These are phyloP conservation scores for Papilio polytes DNA, from an alignment of 1,140 invertebrate genomes.

Conservation along the genomic window DNA sequence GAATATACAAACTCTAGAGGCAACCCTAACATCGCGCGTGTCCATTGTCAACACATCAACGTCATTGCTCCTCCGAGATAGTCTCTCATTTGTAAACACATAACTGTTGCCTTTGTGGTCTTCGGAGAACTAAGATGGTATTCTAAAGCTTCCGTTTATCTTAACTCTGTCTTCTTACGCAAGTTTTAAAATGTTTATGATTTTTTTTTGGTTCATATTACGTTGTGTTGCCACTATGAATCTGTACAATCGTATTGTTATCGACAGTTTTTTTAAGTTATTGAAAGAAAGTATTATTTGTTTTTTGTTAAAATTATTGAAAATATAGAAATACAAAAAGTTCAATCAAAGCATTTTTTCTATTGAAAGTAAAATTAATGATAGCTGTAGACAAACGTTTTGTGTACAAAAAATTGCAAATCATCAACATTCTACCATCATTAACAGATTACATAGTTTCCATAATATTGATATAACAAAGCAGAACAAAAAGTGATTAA, in stretches of 20 bases:
- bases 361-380: too few relatives aligned
- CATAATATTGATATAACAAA: too few relatives aligned
- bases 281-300: neutral
- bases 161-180: neutral
- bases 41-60: slow-evolving; percentile 8
- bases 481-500: neutral
- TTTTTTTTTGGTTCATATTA: neutral
- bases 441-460: neutral
- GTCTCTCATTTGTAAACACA: slow-evolving; percentile 23
- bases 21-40: neutral
- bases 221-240: neutral
- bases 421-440: neutral
- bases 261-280: neutral
- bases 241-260: too few relatives aligned
- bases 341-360: neutral
- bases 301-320: neutral
- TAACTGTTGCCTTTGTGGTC: slow-evolving; percentile 13
- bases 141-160: slow-evolving; percentile 12
- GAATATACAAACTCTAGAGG: neutral
- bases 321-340: neutral
- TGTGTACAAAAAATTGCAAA: neutral
- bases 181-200: neutral
- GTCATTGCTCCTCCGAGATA: slow-evolving; percentile 15
- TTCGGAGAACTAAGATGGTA: slow-evolving; percentile 10
- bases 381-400: neutral